Percentiles rank a stretch among this genome's conserved stretches.
phyloP scores from a whole-genome alignment of 2,797 vertebrate species.

The Xyrichtys novacula region DNA sequence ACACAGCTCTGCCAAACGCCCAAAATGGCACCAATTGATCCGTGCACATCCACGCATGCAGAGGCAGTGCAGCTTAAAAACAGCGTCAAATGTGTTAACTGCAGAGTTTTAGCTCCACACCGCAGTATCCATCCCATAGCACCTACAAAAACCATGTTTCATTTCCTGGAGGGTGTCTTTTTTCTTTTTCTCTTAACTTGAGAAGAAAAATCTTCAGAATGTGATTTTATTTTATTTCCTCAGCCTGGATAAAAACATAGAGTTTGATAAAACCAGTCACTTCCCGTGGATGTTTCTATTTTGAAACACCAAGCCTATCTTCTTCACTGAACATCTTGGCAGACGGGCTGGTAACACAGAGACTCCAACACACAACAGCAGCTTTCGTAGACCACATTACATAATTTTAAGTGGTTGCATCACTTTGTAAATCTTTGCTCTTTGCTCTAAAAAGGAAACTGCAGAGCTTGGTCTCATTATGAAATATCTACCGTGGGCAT shows the following conservation, averaged over 20 bases:
- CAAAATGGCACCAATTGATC: conserved; percentile 71
- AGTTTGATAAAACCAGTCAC: conserved; percentile 5
- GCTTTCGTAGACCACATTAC: conserved; percentile 33
- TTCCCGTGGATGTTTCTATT: conserved; percentile 20
- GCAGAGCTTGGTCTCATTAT: conserved; percentile 13
- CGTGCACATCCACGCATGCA: conserved; percentile 64
- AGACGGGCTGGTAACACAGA: conserved; percentile 24
- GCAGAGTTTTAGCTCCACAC: conserved; percentile 33
- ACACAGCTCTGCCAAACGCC: conserved; percentile 52
- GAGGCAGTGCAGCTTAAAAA: conserved; percentile 55
- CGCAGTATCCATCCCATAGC: conserved; percentile 8
- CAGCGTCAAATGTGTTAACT: conserved; percentile 40
- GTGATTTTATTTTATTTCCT: conserved; percentile 10
- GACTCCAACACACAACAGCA: conserved; percentile 33
- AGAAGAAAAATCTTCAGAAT: conserved; percentile 13
- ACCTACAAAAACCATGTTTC: conserved; percentile 11
- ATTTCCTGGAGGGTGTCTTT: conserved; percentile 8
- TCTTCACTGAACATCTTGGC: conserved; percentile 26
- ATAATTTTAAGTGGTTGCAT: conserved; percentile 42
- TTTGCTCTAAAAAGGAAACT: conserved; percentile 25
- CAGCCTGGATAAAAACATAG: not conserved
- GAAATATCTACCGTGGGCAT: conserved; percentile 12
- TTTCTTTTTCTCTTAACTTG: no score
- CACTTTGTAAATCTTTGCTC: conserved; percentile 50
- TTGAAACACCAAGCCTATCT: conserved; percentile 16